Evolutionary conservation across 2,797 vertebrate species (phyloP).

Genomic region (Xenentodon cancila): DNA sequence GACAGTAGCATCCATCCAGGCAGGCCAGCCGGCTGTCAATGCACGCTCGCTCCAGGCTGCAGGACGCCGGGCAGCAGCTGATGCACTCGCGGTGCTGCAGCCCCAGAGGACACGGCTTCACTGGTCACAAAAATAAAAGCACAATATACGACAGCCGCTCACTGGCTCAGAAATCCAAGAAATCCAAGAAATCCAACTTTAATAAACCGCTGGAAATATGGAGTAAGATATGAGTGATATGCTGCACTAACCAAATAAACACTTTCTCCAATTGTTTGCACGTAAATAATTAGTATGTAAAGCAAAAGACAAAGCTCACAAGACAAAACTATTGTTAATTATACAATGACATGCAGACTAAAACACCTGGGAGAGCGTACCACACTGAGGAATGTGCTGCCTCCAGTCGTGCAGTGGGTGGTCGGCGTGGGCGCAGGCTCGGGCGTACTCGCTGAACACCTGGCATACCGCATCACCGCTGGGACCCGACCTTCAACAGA

Average conservation of each 20-base stretch:
- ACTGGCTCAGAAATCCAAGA: no score
- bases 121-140: slow-evolving; percentile 62
- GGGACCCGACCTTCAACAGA: slow-evolving; percentile 82
- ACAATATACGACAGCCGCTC: not conserved
- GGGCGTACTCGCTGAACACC: slow-evolving; percentile 91
- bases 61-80: slow-evolving; percentile 91
- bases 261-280: no score
- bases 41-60: slow-evolving; percentile 85
- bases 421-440: slow-evolving; percentile 93
- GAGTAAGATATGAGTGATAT: no score
- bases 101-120: slow-evolving; percentile 78
- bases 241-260: no score
- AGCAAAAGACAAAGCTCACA: not conserved
- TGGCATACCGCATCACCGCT: slow-evolving; percentile 88
- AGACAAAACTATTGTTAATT: not conserved
- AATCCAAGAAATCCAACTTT: no score
- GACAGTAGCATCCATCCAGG: slow-evolving; percentile 96
- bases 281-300: not conserved
- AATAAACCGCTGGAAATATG: no score
- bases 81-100: slow-evolving; percentile 91
- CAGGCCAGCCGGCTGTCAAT: slow-evolving; percentile 93
- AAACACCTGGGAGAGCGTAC: slow-evolving; percentile 78
- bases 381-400: slow-evolving; percentile 85
- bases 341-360: not conserved
- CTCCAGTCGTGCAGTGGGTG: slow-evolving; percentile 91